Base-by-base conservation (phyloP, 2,113 vertebrate genomes). In the Urocolius indicus region DNA sequence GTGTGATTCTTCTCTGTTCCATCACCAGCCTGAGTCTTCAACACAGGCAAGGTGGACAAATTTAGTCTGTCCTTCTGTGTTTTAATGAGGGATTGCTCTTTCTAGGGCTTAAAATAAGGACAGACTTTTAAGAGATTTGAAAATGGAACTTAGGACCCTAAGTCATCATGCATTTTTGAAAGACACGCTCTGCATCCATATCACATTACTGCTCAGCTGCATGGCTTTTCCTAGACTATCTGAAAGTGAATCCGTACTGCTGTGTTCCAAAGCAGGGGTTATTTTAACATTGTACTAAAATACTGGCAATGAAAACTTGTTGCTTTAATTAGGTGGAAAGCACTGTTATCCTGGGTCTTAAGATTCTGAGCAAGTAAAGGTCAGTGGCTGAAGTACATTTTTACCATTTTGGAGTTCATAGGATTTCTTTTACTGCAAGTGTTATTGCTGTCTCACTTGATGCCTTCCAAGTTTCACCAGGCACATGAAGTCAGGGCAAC, bases 241-340 rank as follows among this genome's bases (percentile, higher is more conserved):
- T 87, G 89, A 93, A 95, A 95, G 29, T 83, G 59, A 81, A 93
- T 91, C 63, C 3, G 6, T 57, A 59, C 46, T 94, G 41, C 87
- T 78, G 34, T 89, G 73, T 69, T 82, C 80, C 80, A 72, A 78
- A 92, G 49, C 12, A 36, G 32, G 5, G 15, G 14, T 58, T 97
- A 94, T 96, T 96, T 95, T 91, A 85, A 85, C 46, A 72, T 84
- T 62, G 54, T 46, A 43, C 66, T 79, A 62, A 94, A 93, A 94
- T 83, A 91, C 36, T 69, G 69, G 66, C 66, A 93, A 69, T 49
- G 45, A 84, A 92, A 93, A 48, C 49, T 61, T 65, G 23, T 36
- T 91, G 61, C 77, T 92, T 86, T 72, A 68, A 68, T 89, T 91
- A 87, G 69, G 29, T 7, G 6, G 34, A 17, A 79, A 90, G 86